These are phyloP conservation scores for Dromaius novaehollandiae DNA, from an alignment of 2,113 vertebrate species.

Conservation along the genomic window DNA sequence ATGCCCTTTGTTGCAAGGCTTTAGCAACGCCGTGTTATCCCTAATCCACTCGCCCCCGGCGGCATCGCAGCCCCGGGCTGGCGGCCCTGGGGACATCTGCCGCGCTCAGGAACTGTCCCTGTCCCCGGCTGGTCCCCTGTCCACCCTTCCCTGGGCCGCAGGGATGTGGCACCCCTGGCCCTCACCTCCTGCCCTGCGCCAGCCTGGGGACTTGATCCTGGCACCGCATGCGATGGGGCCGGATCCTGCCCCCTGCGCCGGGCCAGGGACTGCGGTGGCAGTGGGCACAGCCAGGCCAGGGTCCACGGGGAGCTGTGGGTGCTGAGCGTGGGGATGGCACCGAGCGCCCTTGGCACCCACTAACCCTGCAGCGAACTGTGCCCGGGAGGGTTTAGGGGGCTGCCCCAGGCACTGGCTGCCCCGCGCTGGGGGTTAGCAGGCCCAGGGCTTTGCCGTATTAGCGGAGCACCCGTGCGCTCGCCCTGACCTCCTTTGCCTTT, in stretches of 20 bases:
- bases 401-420: neutral
- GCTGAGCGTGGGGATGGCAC: no score
- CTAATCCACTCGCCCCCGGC: neutral
- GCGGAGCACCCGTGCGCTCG: neutral
- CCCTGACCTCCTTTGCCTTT: neutral
- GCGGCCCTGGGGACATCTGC: neutral
- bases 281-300: no score
- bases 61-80: neutral
- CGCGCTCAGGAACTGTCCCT: neutral
- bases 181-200: neutral
- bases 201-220: no score
- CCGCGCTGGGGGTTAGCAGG: neutral
- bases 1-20: neutral
- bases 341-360: no score
- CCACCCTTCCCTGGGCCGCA: neutral
- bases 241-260: no score
- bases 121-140: no score
- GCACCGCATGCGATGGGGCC: no score
- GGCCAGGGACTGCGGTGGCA: no score
- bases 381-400: no score
- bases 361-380: no score
- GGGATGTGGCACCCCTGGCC: neutral
- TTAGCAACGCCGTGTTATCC: neutral
- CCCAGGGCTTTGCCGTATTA: neutral
- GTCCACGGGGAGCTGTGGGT: no score